Evolutionary conservation across 2,888 invertebrate genomes (phyloP), one percentile per base, ranked within the genome.

Genomic region (Ptilodon capucinus): DNA sequence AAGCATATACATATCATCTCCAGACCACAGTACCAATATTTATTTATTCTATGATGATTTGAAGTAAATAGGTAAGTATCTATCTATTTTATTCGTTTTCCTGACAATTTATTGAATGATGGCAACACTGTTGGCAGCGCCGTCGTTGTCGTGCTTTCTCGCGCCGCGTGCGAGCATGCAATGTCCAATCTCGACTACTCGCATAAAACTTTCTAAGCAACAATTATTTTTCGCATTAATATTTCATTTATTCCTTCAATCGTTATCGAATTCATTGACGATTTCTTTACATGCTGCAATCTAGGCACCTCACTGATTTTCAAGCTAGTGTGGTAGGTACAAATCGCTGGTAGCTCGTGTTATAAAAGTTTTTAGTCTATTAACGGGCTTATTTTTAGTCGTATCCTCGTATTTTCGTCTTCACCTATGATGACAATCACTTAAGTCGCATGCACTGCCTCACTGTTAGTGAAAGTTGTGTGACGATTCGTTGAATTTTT

Each of bases 171-270:
- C 86, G 84, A 78, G 85, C 89, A 88, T 89, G 90, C 89, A 79
- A 88, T 84, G 85, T 84, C 81, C 79, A 82, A 85, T 86, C 84
- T 86, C 82, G 76, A 74, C 81, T 70, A 79, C 74, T 79, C 76
- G 78, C 75, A 78, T 81, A 75, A 79, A 87, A 91, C 91, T 91
- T 91, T 91, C 91, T 90, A 91, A 86, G 86, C 86, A 89, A 86
- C 83, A 86, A 90, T 88, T 89, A 87, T 82, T 82, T 84, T 86
- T 85, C 81, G 78, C 89, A 90, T 90, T 85, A 89, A 89, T 90
- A 88, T 88, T 91, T 84, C 79, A 88, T 89, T 84, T 80, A 72
- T 74, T 81, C 74, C 76, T 78, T 74, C 76, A 72, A 77, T 78
- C 63, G 73, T 72, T 66, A 76, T 77, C 71, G 67, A 72, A 78